Percentiles rank a stretch among this genome's conserved stretches.
Evolutionary conservation across 1,140 invertebrate genomes (phyloP).

Genomic region (Lepidurus arcticus): DNA sequence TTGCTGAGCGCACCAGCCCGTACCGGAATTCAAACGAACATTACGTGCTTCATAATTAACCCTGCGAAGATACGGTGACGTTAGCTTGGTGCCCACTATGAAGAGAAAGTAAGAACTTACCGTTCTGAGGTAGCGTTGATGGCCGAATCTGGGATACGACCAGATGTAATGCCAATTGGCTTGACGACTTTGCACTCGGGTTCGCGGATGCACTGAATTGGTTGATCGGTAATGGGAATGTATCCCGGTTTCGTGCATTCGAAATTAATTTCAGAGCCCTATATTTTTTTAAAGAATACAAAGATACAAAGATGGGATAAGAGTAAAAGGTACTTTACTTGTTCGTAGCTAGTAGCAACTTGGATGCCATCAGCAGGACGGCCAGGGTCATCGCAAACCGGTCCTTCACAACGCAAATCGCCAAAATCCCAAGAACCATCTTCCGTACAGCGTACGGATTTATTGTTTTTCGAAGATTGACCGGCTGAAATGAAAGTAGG

Average conservation of each 20-base stretch:
- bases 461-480: constrained; percentile 82
- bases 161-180: constrained; percentile 84
- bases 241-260: constrained; percentile 85
- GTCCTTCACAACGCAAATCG: constrained; percentile 88
- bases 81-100: background rate
- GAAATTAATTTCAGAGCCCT: constrained; percentile 77
- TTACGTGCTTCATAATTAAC: constrained; percentile 87
- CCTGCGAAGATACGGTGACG: constrained; percentile 41
- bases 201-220: constrained; percentile 83
- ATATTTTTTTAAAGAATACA: constrained; percentile 26
- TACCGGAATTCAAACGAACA: constrained; percentile 84
- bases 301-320: constrained; percentile 43
- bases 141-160: constrained; percentile 86
- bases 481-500: constrained; percentile 91
- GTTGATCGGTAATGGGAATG: constrained; percentile 80
- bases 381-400: constrained; percentile 91
- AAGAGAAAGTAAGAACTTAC: constrained; percentile 35
- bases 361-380: constrained; percentile 63
- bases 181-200: constrained; percentile 89
- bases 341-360: constrained; percentile 73
- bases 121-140: constrained; percentile 90
- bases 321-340: constrained; percentile 45
- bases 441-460: constrained; percentile 79
- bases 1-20: constrained; percentile 90
- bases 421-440: constrained; percentile 96